Evolutionary conservation across 2,888 invertebrate genomes (phyloP).

Genomic region (Caenorhabditis sp.): DNA sequence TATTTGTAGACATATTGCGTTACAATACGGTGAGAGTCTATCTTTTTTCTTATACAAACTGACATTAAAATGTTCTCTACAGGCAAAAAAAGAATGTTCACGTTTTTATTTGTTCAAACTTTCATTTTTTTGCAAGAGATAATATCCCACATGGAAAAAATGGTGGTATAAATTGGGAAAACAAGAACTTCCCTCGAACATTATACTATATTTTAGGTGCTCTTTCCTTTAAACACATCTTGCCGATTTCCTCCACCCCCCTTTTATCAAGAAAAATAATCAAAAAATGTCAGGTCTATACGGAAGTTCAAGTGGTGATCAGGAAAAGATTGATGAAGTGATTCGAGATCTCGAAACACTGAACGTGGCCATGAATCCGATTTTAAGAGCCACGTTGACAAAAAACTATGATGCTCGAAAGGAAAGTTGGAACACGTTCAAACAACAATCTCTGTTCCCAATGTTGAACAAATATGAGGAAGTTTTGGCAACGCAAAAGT

Average conservation of each 20-base stretch:
- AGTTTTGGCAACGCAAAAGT: conserved; percentile 35
- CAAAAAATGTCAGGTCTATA: conserved; percentile 44
- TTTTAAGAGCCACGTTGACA: conserved; percentile 55
- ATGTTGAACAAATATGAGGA: conserved; percentile 48
- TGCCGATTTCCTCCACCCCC: too few relatives aligned
- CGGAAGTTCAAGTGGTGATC: conserved; percentile 53
- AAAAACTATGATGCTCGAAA: conserved; percentile 55
- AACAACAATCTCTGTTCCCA: conserved; percentile 45
- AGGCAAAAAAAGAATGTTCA: too few relatives aligned
- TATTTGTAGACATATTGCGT: conserved; percentile 56
- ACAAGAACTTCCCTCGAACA: too few relatives aligned
- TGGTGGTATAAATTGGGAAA: too few relatives aligned
- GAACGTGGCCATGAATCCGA: conserved; percentile 53
- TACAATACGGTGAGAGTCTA: conserved; percentile 46
- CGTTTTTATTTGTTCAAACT: too few relatives aligned
- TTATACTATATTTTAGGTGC: too few relatives aligned
- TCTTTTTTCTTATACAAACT: conserved; percentile 1
- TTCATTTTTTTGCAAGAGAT: too few relatives aligned
- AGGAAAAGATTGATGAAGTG: conserved; percentile 54
- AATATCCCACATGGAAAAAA: too few relatives aligned
- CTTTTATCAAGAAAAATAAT: too few relatives aligned
- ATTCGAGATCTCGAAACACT: conserved; percentile 54
- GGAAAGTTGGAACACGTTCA: conserved; percentile 36
- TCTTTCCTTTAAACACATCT: too few relatives aligned
- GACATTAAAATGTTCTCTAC: neutral